Evolutionary conservation across 2,113 vertebrate species (phyloP), one percentile per base, ranked within the genome.

Genomic region (Anser cygnoides): DNA sequence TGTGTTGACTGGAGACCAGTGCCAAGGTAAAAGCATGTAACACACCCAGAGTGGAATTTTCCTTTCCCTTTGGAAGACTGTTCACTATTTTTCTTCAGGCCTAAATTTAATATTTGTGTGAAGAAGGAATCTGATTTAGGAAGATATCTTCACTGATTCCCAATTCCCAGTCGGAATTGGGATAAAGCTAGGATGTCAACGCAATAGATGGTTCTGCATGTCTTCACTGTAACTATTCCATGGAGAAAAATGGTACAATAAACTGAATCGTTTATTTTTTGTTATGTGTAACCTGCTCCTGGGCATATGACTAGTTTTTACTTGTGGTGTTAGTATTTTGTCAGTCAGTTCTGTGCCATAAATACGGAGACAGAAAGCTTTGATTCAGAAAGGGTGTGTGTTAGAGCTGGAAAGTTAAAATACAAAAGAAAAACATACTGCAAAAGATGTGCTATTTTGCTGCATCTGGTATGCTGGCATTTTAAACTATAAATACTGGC

Each of bases 391-490:
- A 75, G 39, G 41, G 52, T 72, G 18, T 3, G 10, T 16, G 6
- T 74, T 65, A 73, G 43, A 84, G 58, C 44, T 80, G 79, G 52
- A 81, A 74, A 76, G 55, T 39, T 35, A 72, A 88, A 54, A 46
- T 37, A n/a, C 11, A 41, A 76, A 46, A 25, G n/a, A 74, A 90
- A 74, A 58, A 41, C 67, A 2, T 44, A 43, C 11, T 77, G 93
- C 59, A 86, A 28, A 89, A 79, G 28, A 25, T 74, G 13, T 58
- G 13, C 23, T 79, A 13, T 8, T 61, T 74, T 80, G 62, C 77
- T 91, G 50, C 33, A 28, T 73, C 55, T 90, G 28, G 94, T 92
- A 66, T 59, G 29, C n/a, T 90, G 83, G 43, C 66, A n/a, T 96
- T 96, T 95, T 89, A 8, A 20, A 44, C 44, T 87, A 66, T 58